Evolutionary conservation across 2,888 invertebrate genomes (phyloP).

Genomic region (Dolomedes plantarius): DNA sequence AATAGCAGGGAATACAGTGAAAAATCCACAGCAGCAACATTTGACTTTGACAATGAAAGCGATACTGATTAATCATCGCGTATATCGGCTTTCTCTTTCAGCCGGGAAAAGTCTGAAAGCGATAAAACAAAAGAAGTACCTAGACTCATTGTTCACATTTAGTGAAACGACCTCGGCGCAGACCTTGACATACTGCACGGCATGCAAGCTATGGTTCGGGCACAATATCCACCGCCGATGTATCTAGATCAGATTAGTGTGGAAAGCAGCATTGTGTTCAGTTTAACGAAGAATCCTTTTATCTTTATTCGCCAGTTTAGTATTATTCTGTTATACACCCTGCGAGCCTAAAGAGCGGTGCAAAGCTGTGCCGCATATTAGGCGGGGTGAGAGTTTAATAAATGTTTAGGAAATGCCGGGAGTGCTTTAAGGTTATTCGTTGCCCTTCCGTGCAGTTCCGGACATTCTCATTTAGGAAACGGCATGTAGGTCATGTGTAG

Average conservation of each 20-base stretch:
- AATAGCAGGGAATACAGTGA: constrained; percentile 25
- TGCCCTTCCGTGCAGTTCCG: neutral
- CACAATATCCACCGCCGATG: neutral
- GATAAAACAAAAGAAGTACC: constrained; percentile 27
- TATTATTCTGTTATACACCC: neutral
- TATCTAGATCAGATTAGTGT: neutral
- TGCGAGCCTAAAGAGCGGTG: neutral
- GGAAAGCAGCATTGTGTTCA: neutral
- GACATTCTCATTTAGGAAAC: constrained; percentile 3
- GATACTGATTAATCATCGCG: constrained; percentile 15
- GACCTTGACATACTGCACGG: constrained; percentile 42
- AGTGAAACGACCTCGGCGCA: constrained; percentile 34
- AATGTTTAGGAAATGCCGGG: neutral
- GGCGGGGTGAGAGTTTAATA: neutral
- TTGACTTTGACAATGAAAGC: constrained; percentile 64
- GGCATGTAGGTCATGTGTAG: constrained; percentile 16
- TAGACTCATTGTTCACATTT: constrained; percentile 24
- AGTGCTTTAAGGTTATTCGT: neutral
- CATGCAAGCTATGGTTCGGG: neutral
- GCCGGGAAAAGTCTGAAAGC: constrained; percentile 15
- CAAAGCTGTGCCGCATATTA: neutral
- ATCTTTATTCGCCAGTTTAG: neutral
- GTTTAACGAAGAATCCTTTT: neutral
- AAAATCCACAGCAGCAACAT: neutral
- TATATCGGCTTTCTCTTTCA: constrained; percentile 52